phyloP scores from a whole-genome alignment of 2,888 invertebrate species.

The Drosophila fulvimacula region DNA sequence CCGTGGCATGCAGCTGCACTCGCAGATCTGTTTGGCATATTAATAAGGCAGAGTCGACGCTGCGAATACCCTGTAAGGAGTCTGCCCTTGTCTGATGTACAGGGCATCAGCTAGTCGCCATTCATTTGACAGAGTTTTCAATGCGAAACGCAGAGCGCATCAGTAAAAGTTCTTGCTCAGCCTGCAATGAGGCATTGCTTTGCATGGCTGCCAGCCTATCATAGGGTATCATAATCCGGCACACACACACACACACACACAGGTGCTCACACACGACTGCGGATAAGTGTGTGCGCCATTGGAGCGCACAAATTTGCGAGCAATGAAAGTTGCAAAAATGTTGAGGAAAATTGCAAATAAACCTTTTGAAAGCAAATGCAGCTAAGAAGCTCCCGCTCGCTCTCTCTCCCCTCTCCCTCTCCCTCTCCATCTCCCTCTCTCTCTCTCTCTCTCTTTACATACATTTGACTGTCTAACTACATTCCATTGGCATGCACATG shows the following conservation, averaged over 20 bases:
- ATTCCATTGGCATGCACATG: conserved; percentile 44
- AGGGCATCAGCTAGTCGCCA: not conserved
- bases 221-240: conserved; percentile 17
- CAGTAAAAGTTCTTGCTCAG: not conserved
- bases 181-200: not conserved
- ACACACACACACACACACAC: conserved; percentile 7
- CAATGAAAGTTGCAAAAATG: conserved; percentile 26
- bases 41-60: not conserved
- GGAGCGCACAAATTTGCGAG: conserved; percentile 38
- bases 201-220: not conserved
- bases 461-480: not conserved
- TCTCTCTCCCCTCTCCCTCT: not conserved
- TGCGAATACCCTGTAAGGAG: conserved; percentile 27
- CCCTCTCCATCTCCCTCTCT: not conserved
- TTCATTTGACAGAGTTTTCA: not conserved
- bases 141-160: not conserved
- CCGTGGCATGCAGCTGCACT: conserved; percentile 35
- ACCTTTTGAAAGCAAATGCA: conserved; percentile 34
- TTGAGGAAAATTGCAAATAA: conserved; percentile 47
- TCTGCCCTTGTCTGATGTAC: not conserved
- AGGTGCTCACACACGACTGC: conserved; percentile 5
- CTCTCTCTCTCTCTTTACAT: not conserved
- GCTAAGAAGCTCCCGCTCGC: conserved; percentile 38
- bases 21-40: conserved; percentile 17
- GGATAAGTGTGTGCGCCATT: conserved; percentile 7